Percentiles rank a stretch among this genome's conserved stretches.
These are phyloP conservation scores for Candoia aspera DNA, from an alignment of 2,113 vertebrate genomes.

Conservation along the genomic window DNA sequence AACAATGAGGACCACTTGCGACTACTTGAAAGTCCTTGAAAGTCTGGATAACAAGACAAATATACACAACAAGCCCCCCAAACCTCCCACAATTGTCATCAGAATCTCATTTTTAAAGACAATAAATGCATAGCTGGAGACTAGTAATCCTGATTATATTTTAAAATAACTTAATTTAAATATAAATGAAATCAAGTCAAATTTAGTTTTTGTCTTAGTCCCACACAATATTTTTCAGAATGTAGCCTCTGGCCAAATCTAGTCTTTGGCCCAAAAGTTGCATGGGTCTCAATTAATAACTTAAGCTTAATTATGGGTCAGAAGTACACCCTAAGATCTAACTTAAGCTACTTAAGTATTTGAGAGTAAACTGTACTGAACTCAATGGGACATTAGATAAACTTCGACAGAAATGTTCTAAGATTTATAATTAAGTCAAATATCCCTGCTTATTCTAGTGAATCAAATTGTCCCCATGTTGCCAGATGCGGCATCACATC, in stretches of 20 bases:
- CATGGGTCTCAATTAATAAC: background rate
- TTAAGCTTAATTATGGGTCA: background rate
- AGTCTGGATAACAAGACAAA: background rate
- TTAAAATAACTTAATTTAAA: background rate
- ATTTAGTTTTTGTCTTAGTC: background rate
- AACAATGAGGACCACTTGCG: background rate
- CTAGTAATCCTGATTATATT: background rate
- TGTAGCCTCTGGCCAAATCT: background rate
- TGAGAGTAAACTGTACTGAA: background rate
- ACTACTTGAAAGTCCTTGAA: background rate
- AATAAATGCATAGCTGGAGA: background rate
- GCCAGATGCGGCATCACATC: background rate
- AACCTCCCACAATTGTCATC: background rate
- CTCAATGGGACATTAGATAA: background rate
- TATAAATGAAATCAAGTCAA: background rate
- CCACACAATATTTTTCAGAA: background rate
- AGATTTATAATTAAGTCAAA: background rate
- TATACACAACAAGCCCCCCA: background rate
- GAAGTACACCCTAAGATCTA: background rate
- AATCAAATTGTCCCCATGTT: background rate
- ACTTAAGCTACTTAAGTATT: background rate
- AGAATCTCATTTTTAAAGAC: background rate
- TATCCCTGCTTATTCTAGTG: background rate
- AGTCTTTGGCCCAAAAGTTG: background rate
- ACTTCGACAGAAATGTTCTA: background rate